Conservation (phyloP, 2,797 vertebrate species). For the Urocyon cinereoargenteus region DNA sequence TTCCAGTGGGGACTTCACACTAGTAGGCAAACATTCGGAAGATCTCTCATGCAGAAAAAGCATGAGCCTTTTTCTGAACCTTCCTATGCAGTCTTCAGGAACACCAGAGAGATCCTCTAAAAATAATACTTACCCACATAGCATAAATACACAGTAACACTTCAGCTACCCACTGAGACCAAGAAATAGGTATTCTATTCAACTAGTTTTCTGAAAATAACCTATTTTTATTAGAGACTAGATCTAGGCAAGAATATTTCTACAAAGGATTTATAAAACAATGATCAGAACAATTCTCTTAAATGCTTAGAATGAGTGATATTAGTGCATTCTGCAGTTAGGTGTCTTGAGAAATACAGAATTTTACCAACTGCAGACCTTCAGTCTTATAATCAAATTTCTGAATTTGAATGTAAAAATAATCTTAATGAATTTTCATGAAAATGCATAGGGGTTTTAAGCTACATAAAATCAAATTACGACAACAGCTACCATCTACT, state of each 20-base stretch:
- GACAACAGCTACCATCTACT: not conserved
- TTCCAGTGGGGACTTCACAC: slow-evolving; percentile 1
- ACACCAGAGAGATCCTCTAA: not conserved
- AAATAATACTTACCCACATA: slow-evolving; percentile 1
- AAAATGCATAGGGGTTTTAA: slow-evolving; percentile 23
- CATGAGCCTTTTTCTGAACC: not conserved
- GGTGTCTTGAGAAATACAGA: slow-evolving; percentile 4
- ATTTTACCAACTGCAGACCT: not conserved
- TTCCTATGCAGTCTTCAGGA: not conserved
- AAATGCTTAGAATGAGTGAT: not conserved
- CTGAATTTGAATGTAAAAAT: slow-evolving; percentile 33
- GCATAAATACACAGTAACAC: not conserved
- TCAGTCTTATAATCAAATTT: slow-evolving; percentile 19
- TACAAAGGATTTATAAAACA: slow-evolving; percentile 35
- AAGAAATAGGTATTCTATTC: slow-evolving; percentile 21
- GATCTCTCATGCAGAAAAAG: not conserved
- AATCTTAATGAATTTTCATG: slow-evolving; percentile 20
- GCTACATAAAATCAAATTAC: slow-evolving; percentile 36
- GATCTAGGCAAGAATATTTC: not conserved
- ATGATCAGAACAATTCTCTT: slow-evolving; percentile 37
- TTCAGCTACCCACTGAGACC: not conserved
- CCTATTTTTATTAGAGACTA: slow-evolving; percentile 13
- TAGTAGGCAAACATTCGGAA: not conserved
- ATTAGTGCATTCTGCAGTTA: not conserved
- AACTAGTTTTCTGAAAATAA: slow-evolving; percentile 25